Evolutionary conservation across 1,140 invertebrate species (phyloP).

Genomic region (Holcopasites calliopsidis): DNA sequence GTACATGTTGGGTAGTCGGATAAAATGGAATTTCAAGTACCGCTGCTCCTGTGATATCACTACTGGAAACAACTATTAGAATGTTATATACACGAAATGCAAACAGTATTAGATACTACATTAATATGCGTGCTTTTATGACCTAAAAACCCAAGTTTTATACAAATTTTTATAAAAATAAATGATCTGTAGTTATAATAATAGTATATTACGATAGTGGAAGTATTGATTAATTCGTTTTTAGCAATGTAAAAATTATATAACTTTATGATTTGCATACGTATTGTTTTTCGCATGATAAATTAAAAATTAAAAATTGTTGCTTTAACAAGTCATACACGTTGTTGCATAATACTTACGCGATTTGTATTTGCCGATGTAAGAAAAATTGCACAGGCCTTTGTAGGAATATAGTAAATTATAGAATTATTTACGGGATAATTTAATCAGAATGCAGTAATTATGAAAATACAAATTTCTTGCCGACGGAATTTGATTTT

Average conservation of each 20-base stretch:
- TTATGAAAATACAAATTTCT: no score
- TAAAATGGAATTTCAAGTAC: neutral
- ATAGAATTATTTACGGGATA: neutral
- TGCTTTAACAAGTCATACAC: no score
- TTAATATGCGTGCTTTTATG: neutral
- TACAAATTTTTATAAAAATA: conserved; percentile 3
- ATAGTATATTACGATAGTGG: neutral
- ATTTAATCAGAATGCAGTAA: neutral
- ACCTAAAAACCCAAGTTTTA: neutral
- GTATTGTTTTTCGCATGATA: neutral
- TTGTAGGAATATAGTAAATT: neutral
- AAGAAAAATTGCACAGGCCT: neutral
- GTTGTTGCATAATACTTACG: neutral
- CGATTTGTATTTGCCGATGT: neutral
- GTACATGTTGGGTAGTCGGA: neutral
- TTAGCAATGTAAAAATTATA: neutral
- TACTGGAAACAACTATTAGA: neutral
- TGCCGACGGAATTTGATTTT: no score
- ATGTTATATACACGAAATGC: neutral
- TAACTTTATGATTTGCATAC: neutral
- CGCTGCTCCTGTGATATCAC: neutral
- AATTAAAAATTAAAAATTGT: neutral
- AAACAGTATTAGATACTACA: neutral
- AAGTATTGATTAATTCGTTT: neutral
- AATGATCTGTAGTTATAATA: neutral